These are phyloP conservation scores for Arion vulgaris DNA, from an alignment of 1,140 invertebrate genomes.

Conservation along the genomic window DNA sequence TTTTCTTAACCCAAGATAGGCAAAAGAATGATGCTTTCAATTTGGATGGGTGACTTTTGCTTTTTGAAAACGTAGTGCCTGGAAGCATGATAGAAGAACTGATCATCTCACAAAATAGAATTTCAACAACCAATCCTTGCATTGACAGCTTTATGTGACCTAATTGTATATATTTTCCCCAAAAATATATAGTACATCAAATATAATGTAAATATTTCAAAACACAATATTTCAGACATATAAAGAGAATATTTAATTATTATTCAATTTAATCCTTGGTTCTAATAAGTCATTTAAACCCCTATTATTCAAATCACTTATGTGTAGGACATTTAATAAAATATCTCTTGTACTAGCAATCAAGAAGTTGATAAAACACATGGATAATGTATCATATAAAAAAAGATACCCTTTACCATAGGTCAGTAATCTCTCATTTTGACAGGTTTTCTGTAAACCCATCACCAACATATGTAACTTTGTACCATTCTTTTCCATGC, in stretches of 20 bases:
- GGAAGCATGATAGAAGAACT: constrained; percentile 38
- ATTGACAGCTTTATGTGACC: too few relatives aligned
- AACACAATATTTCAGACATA: too few relatives aligned
- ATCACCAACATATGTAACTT: constrained; percentile 95
- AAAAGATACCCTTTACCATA: constrained; percentile 82
- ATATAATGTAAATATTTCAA: too few relatives aligned
- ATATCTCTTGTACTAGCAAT: too few relatives aligned
- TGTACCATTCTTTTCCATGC: constrained; percentile 99
- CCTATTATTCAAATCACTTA: too few relatives aligned
- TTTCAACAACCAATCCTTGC: neutral
- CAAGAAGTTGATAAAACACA: too few relatives aligned
- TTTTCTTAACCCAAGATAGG: constrained; percentile 99
- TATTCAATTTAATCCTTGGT: too few relatives aligned
- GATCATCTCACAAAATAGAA: neutral
- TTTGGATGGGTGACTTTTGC: constrained; percentile 99
- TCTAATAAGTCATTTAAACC: too few relatives aligned
- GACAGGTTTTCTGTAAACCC: constrained; percentile 98
- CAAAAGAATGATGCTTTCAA: constrained; percentile 98
- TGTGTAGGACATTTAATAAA: too few relatives aligned
- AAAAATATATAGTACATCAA: too few relatives aligned
- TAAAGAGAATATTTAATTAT: too few relatives aligned
- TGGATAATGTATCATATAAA: neutral
- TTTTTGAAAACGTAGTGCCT: constrained; percentile 77
- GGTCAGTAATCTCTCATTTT: constrained; percentile 99
- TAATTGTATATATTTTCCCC: too few relatives aligned